Evolutionary conservation across 2,113 vertebrate species (phyloP).

Genomic region (Macaca mulatta): DNA sequence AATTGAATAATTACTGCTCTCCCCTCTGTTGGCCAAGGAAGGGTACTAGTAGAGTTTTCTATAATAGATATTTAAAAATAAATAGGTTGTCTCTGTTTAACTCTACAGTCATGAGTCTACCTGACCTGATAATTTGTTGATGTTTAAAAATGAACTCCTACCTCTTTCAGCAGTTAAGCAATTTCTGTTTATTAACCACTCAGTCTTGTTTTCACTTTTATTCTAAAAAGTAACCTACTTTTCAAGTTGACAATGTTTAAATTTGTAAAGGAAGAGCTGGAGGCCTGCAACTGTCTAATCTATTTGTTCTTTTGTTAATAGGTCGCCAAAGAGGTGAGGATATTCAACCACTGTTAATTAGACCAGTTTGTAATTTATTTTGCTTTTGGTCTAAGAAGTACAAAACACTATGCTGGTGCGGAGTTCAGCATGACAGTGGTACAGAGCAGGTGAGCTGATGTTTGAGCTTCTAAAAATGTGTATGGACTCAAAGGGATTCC

Average conservation of each 20-base stretch:
- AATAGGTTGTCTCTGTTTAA: background rate
- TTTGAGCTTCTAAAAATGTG: background rate
- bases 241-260: background rate
- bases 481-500: background rate
- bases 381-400: slow-evolving; percentile 89
- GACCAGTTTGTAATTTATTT: slow-evolving; percentile 85
- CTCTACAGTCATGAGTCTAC: background rate
- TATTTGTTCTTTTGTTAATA: slow-evolving; percentile 64
- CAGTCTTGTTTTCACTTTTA: background rate
- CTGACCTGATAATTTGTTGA: background rate
- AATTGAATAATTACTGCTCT: background rate
- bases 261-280: background rate
- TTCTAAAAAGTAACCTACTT: background rate
- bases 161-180: background rate
- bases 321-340: slow-evolving; percentile 83
- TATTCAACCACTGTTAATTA: slow-evolving; percentile 85
- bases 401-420: slow-evolving; percentile 85
- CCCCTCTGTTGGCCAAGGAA: background rate
- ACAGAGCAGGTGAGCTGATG: slow-evolving; percentile 77
- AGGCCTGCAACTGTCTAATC: background rate
- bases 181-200: background rate
- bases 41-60: background rate
- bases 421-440: slow-evolving; percentile 78
- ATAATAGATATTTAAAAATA: background rate
- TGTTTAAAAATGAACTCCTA: background rate